Base-by-base conservation (phyloP, 2,888 invertebrate species). In the Sphaeridia pumilis region DNA sequence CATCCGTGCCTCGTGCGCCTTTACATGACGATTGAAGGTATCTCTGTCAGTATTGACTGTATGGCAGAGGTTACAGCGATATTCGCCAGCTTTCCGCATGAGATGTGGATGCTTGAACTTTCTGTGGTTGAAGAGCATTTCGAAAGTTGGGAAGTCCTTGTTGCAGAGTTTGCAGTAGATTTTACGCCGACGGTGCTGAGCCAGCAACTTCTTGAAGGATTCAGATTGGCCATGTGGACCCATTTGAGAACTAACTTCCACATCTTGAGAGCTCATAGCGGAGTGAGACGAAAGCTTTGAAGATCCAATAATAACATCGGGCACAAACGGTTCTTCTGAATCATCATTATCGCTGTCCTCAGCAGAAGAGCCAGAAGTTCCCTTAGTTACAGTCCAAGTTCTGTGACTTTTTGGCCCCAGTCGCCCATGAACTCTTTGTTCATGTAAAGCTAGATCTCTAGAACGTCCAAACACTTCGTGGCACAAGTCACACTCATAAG, bases 151-250 rank as follows among this genome's bases (percentile, higher is more conserved):
- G 17, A 38, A 38, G 38, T 38, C 38, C 17, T 20, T 14, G 38
- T 38, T 38, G 38, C 38, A 38, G 5, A 38, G 20, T 17, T 38
- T 38, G 38, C 38, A 38, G 17, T 38, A 38, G 7, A 38, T 38
- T 17, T 38, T 38, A 17, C 38, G 38, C 17, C 20, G 12, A 14
- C 31, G 31, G 31, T 31, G 14, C 31, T 10, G 10, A 31, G 7
- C 31, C 10, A 31, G 31, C 7, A 31, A 14, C 14, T 31, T 31
- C 10, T 14, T 7, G 10, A 31, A 10, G n/a, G n/a, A n/a, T n/a
- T n/a, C n/a, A n/a, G n/a, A n/a, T n/a, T n/a, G n/a, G 7, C 38
- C 38, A 12, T 14, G 38, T 17, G 5, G 12, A 10, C 10, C 7
- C 7, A 10, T 31, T 31, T 31, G 31, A 14, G 10, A 10, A n/a